A percentile compares a stretch with the other conserved stretches of the same genome.
These are phyloP conservation scores for Delichon dasypus DNA, from an alignment of 2,797 vertebrate genomes.

Conservation along the genomic window DNA sequence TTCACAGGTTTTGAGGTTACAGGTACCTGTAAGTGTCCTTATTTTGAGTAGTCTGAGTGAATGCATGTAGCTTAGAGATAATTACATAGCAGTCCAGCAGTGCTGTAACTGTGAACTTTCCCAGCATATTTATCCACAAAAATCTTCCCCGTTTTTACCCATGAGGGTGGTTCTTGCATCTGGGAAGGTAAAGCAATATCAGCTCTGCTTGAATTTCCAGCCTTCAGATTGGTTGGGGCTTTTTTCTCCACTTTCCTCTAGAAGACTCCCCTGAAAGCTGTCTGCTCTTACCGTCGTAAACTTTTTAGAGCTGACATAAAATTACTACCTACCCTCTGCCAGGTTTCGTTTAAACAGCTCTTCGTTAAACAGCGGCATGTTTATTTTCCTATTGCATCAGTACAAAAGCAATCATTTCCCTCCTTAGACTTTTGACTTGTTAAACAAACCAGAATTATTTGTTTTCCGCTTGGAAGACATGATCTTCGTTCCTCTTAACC, in stretches of 20 bases:
- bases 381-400: conserved; percentile 51
- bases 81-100: background rate
- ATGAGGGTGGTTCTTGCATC: accelerated
- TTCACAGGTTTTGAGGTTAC: background rate
- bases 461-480: background rate
- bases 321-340: background rate
- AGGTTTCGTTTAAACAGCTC: conserved; percentile 20
- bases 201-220: background rate
- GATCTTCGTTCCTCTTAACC: background rate
- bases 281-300: background rate
- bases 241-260: background rate
- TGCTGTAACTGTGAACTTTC: background rate
- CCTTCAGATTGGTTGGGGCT: background rate
- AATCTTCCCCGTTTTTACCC: background rate
- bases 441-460: conserved; percentile 32
- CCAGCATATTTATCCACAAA: background rate
- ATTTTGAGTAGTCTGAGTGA: background rate
- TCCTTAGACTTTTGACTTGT: conserved; percentile 8
- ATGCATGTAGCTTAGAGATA: background rate
- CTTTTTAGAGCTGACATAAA: background rate
- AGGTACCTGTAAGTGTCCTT: background rate
- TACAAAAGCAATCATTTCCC: conserved; percentile 26
- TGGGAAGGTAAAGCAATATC: background rate
- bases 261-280: background rate
- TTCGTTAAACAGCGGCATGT: background rate